Percentiles rank a stretch among this genome's conserved stretches.
These are phyloP conservation scores for Malaclemys terrapin DNA, from an alignment of 2,113 vertebrate species.

Conservation along the genomic window DNA sequence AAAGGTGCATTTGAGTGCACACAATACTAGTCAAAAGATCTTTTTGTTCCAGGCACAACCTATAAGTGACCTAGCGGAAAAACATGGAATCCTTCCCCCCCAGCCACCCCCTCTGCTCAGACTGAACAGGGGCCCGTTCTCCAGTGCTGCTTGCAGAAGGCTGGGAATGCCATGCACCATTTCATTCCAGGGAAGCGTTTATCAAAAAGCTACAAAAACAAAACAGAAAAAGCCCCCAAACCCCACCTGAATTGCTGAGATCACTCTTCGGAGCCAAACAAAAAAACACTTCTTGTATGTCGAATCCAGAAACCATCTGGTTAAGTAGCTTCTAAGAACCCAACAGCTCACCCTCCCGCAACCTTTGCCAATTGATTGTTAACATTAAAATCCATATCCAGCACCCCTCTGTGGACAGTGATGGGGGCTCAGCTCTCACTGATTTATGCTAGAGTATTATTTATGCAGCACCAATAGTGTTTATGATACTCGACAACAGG, in stretches of 20 bases:
- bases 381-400: neutral
- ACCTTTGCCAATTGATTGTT: neutral
- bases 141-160: neutral
- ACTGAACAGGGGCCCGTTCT: conserved; percentile 14
- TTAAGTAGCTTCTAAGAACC: neutral
- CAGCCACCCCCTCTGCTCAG: neutral
- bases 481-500: fast-evolving
- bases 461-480: fast-evolving
- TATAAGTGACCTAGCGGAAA: conserved; percentile 47
- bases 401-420: neutral
- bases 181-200: neutral
- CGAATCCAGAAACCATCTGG: neutral
- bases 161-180: neutral
- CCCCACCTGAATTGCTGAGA: neutral
- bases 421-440: neutral
- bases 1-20: conserved; percentile 48
- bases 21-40: conserved; percentile 60
- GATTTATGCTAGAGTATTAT: fast-evolving
- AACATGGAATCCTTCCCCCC: conserved; percentile 12
- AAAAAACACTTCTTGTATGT: neutral
- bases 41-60: conserved; percentile 68
- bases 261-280: neutral
- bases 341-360: neutral
- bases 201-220: neutral
- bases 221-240: neutral